Percentiles rank a stretch among this genome's conserved stretches.
Evolutionary conservation across 2,113 vertebrate genomes (phyloP).

Genomic region (Erythrolamprus reginae): DNA sequence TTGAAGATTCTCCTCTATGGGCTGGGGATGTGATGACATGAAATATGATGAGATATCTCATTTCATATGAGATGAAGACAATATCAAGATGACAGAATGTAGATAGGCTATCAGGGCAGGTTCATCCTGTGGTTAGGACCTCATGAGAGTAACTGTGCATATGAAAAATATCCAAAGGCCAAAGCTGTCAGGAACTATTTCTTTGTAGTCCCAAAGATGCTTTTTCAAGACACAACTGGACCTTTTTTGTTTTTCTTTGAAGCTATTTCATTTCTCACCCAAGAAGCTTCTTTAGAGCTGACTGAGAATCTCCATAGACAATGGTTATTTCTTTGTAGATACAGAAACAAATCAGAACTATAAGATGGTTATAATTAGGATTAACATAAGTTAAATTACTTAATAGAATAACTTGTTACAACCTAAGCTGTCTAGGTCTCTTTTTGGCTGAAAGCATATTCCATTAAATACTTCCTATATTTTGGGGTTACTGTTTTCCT

Average conservation of each 20-base stretch:
- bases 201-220: no score
- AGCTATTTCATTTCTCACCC: no score
- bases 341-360: background rate
- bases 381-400: background rate
- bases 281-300: no score
- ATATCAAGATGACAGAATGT: background rate
- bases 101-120: background rate
- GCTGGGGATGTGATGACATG: background rate
- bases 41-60: no score
- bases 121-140: background rate
- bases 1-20: background rate
- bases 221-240: no score
- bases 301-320: no score
- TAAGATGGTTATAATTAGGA: background rate
- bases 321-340: background rate
- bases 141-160: background rate
- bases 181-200: background rate
- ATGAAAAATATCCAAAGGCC: background rate
- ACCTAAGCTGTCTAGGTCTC: background rate
- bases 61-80: background rate
- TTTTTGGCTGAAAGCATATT: background rate
- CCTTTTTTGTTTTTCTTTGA: no score
- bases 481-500: background rate
- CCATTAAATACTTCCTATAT: background rate
- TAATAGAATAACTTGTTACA: background rate